Evolutionary conservation across 1,140 invertebrate genomes (phyloP), one percentile per base, ranked within the genome.

Genomic region (Papilio aristodemus): DNA sequence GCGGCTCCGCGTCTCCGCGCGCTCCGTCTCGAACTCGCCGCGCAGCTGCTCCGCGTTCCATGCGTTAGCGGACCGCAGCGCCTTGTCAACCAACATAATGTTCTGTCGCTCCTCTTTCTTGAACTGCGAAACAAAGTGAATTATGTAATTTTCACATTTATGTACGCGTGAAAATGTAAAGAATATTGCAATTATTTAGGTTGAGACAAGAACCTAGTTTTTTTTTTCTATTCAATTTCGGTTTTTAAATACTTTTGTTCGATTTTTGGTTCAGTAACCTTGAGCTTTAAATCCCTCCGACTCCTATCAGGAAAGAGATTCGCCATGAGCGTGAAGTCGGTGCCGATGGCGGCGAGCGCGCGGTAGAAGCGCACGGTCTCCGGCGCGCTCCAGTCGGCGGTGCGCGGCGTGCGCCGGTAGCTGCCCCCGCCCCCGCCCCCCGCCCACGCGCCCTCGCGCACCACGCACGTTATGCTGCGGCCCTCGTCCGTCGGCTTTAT

Each of bases 251-350:
- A n/a, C n/a, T n/a, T n/a, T n/a, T n/a, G n/a, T n/a, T n/a, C n/a
- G n/a, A n/a, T n/a, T n/a, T n/a, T n/a, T n/a, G n/a, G n/a, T 11
- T 4, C 10, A 10, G 66, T 63, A 58, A 92, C 91, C 83, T 94
- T 98, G 10, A 95, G 89, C 86, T 98, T 98, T 0, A 98, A 88
- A 81, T 98, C 97, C 46, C 94, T 88, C 4, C 97, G 90, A 0
- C 94, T 94, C 67, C 97, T 92, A 58, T 94, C 94, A 0, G 95
- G 95, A 87, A 98, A 97, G n/a, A 97, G 89, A 60, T 93, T 93
- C 66, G 94, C 92, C 96, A 98, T 98, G 13, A 98, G 83, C 0
- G 96, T 94, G 87, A 98, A 98, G 91, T 98, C 97, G 0, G 97
- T 97, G 0, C 97, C 97, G 64, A 98, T 93, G 10, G 94, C 95